Base-by-base conservation (phyloP, 53 echinoderm and acorn worm genomes). In the Echinometra lucunter region DNA sequence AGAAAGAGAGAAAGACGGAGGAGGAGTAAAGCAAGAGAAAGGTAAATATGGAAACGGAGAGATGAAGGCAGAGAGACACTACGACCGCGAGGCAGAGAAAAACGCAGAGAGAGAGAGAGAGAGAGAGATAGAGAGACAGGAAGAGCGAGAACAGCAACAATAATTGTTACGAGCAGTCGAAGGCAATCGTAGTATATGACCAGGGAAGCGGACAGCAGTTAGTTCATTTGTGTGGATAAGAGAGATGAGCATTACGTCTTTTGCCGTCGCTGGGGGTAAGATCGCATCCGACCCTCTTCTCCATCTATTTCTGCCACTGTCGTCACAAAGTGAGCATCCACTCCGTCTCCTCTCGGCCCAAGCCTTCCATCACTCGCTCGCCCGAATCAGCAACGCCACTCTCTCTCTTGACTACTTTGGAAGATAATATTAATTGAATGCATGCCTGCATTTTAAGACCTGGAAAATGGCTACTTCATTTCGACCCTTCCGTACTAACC, bases 91-190 rank as follows among this genome's bases (percentile, higher is more conserved):
- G 45, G 25, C 38, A 47, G 11, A 45, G 83, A 45, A 23, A 80
- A 37, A 83, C n/a, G n/a, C 37, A 81, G 37, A 82, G 6, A 82
- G 44, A 85, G 19, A 45, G 85, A 47, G 85, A n/a, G 45, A 45
- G 85, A 85, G 11, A 13, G 85, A 49, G 49, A 82, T 15, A 87
- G n/a, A 87, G 87, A 87, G 87, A 49, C 49, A 37, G 45, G 27
- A 53, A 87, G 49, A 25, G 49, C 17, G 87, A 19, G 18, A 74
- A 37, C 37, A 37, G 6, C 69, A 25, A 32, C 32, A 9, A 2
- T 10, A 12, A 30, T 30, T 6, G 9, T 69, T 69, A 27, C 32
- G 69, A 28, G 69, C 74, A 74, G 74, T 74, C 16, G 74, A 15
- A 7, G 37, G 19, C 12, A 74, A 74, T 74, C 37, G 16, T 37